These are phyloP conservation scores for Phortica variegata DNA, from an alignment of 1,140 invertebrate species.

Conservation along the genomic window DNA sequence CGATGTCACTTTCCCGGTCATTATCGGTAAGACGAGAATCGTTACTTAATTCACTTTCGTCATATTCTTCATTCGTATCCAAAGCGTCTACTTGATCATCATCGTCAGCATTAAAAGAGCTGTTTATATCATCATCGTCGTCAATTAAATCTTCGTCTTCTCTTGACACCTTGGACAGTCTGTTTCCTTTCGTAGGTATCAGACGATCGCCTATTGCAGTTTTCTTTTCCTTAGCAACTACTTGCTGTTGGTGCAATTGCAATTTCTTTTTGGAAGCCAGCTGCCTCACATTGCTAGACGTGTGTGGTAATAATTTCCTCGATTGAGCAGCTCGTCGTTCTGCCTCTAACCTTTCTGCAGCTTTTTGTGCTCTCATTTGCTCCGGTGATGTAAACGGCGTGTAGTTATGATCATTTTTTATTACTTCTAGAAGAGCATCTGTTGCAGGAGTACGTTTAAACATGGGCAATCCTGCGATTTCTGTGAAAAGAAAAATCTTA, in stretches of 20 bases:
- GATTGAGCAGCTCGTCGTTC: constrained; percentile 28
- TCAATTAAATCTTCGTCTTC: constrained; percentile 30
- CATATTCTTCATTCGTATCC: constrained; percentile 51
- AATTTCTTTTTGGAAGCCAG: constrained; percentile 29
- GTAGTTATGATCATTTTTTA: constrained; percentile 70
- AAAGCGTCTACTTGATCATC: constrained; percentile 42
- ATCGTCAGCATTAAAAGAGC: constrained; percentile 37
- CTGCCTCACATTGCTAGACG: constrained; percentile 27
- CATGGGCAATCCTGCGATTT: constrained; percentile 41
- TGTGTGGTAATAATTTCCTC: constrained; percentile 34
- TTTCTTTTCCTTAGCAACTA: background rate
- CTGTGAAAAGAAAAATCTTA: constrained; percentile 34
- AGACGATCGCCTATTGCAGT: constrained; percentile 19
- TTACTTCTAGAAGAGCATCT: constrained; percentile 51
- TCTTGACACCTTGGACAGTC: constrained; percentile 18
- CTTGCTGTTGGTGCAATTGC: constrained; percentile 1
- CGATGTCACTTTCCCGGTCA: constrained; percentile 53
- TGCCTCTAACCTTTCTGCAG: constrained; percentile 29
- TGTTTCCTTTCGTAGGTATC: constrained; percentile 9
- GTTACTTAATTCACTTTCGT: constrained; percentile 42
- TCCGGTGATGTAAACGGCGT: constrained; percentile 64
- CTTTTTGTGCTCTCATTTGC: constrained; percentile 53
- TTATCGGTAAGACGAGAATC: constrained; percentile 44
- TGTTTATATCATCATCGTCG: constrained; percentile 38
- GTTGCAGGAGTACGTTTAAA: constrained; percentile 37